Evolutionary conservation across 2,888 invertebrate genomes (phyloP).

Genomic region (Tuta absoluta): DNA sequence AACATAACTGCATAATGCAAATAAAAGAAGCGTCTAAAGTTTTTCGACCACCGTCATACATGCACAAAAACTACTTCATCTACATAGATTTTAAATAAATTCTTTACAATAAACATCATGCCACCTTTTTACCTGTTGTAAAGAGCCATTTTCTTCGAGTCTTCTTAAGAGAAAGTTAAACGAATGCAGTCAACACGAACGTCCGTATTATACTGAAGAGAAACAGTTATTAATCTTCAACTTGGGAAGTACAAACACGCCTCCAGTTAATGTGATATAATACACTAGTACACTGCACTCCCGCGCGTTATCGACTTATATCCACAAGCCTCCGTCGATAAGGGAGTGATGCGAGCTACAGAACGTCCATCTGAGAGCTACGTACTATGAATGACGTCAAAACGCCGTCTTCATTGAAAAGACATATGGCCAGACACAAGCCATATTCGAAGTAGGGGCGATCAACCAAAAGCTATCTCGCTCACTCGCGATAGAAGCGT

Average conservation of each 20-base stretch:
- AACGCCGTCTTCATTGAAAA: slow-evolving; percentile 60
- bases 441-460: slow-evolving; percentile 58
- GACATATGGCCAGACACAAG: slow-evolving; percentile 67
- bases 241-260: slow-evolving; percentile 64
- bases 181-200: slow-evolving; percentile 41
- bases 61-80: background rate
- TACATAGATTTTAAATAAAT: background rate
- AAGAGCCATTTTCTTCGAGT: slow-evolving; percentile 62
- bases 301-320: slow-evolving; percentile 72
- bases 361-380: slow-evolving; percentile 78
- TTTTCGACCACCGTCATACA: background rate
- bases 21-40: background rate
- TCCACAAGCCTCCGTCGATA: slow-evolving; percentile 67
- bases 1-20: background rate
- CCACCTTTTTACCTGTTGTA: slow-evolving; percentile 58
- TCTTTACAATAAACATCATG: slow-evolving; percentile 1
- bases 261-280: slow-evolving; percentile 71
- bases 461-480: slow-evolving; percentile 60
- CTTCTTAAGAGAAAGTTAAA: slow-evolving; percentile 52
- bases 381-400: slow-evolving; percentile 80
- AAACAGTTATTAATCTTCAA: slow-evolving; percentile 48
- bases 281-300: slow-evolving; percentile 61
- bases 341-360: slow-evolving; percentile 71
- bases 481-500: slow-evolving; percentile 72
- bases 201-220: slow-evolving; percentile 39